A percentile compares a stretch with the other conserved stretches of the same genome.
Conservation (phyloP, 1,140 invertebrate genomes). For the Drosophila kanapiae region DNA sequence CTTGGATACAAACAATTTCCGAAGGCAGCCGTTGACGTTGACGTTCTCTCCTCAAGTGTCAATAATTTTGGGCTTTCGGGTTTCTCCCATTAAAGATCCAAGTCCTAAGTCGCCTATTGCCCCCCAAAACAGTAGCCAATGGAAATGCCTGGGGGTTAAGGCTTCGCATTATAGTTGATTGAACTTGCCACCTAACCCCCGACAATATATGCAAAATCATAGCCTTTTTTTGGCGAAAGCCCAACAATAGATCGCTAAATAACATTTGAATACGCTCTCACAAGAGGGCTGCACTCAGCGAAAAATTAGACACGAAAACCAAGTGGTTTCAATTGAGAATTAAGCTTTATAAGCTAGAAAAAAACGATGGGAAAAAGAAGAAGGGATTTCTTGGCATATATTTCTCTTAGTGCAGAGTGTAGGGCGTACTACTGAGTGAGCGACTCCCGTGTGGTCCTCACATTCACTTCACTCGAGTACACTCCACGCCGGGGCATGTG, state of each 20-base stretch:
- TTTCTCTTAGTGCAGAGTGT: slow-evolving; percentile 13
- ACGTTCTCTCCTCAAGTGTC: slow-evolving; percentile 75
- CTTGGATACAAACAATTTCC: slow-evolving; percentile 47
- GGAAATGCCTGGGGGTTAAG: slow-evolving; percentile 21
- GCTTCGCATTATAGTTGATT: slow-evolving; percentile 71
- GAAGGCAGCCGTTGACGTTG: slow-evolving; percentile 45
- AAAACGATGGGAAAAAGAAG: no score
- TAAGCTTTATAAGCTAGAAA: no score
- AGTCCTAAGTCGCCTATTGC: slow-evolving; percentile 21
- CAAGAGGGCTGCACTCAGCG: not conserved
- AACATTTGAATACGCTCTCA: slow-evolving; percentile 65
- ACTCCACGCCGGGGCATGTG: slow-evolving; percentile 50
- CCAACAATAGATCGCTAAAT: slow-evolving; percentile 73
- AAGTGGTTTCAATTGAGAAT: no score
- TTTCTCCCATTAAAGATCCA: slow-evolving; percentile 15
- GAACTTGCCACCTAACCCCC: slow-evolving; percentile 59
- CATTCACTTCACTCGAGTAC: slow-evolving; percentile 55
- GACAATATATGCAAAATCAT: slow-evolving; percentile 76
- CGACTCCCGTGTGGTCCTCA: slow-evolving; percentile 52
- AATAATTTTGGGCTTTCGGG: slow-evolving; percentile 72
- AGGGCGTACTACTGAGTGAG: slow-evolving; percentile 16
- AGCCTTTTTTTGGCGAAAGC: slow-evolving; percentile 60
- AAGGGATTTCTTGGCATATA: not conserved
- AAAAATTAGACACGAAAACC: not conserved
- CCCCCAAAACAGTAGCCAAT: slow-evolving; percentile 28